Percentiles rank a stretch among this genome's conserved stretches.
Conservation (phyloP, 2,888 invertebrate species). For the Exephanes ischioxanthus region DNA sequence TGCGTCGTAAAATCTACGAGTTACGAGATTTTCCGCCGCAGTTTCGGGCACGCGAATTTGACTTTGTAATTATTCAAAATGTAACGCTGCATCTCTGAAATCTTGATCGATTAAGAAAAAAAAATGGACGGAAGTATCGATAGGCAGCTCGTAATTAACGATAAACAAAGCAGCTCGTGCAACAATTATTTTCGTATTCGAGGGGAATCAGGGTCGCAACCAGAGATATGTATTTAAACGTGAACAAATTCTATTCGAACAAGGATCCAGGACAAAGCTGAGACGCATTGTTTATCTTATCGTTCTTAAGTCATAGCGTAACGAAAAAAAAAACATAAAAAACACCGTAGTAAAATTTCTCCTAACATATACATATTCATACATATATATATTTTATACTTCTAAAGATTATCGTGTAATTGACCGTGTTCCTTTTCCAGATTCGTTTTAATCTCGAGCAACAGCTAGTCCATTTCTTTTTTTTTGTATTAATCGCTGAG, state of each 20-base stretch:
- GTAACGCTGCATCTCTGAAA: neutral
- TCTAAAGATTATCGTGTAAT: conserved; percentile 39
- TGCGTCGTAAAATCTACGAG: neutral
- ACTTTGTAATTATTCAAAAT: neutral
- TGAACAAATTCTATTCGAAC: conserved; percentile 25
- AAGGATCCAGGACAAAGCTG: conserved; percentile 3
- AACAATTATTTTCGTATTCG: conserved; percentile 76
- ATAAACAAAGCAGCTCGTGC: conserved; percentile 48
- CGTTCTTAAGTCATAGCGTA: conserved; percentile 23
- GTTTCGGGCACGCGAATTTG: neutral
- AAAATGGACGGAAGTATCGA: conserved; percentile 19
- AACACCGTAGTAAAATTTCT: conserved; percentile 24
- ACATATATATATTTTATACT: conserved; percentile 65
- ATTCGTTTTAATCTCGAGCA: conserved; percentile 21
- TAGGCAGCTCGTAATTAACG: conserved; percentile 37
- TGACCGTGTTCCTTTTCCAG: conserved; percentile 39
- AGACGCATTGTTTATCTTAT: conserved; percentile 22
- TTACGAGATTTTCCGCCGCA: neutral
- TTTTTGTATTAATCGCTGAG: neutral
- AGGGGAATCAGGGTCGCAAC: conserved; percentile 76
- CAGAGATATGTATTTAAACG: conserved; percentile 46
- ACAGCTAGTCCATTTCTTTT: conserved; percentile 15
- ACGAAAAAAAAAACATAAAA: neutral
- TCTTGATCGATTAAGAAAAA: neutral
- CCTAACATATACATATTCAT: conserved; percentile 43